Evolutionary conservation across 2,113 vertebrate species (phyloP), one percentile per base, ranked within the genome.

Genomic region (Neomonachus schauinslandi): DNA sequence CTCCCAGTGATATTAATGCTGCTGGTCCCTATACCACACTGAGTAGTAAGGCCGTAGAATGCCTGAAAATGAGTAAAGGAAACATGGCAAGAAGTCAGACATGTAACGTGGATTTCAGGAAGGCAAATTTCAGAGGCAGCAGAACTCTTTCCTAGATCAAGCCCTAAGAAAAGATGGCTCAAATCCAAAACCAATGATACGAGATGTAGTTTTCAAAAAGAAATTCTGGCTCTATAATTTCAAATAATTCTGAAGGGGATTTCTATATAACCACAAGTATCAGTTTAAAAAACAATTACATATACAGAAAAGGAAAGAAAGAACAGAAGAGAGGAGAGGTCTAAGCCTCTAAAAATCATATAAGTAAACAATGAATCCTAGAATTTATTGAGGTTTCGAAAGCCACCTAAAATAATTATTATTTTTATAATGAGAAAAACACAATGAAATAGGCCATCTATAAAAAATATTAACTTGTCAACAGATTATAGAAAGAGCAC

Each of bases 221-320:
- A 88, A 89, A 71, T 53, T 95, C 9, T 76, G 39, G 15, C 21
- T 87, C 19, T 88, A 33, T 71, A 77, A 93, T 55, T 42, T 83
- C 82, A 93, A 81, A 39, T 59, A 69, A 82, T 74, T 33, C 77
- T 87, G 49, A 95, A 80, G 33, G 14, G 36, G 12, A 76, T 59
- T 83, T 88, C 51, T 71, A 84, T 10, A 61, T 49, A 77, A 19
- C 71, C 18, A 57, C 0, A 89, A 26, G 24, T 4, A 83, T 59
- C 59, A 69, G n/a, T 55, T 91, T 11, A 2, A 26, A 79, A 59
- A 94, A 49, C 72, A 83, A 83, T 53, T 83, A 69, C 14, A 84
- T 39, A 76, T 19, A 42, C 49, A 87, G 36, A 97, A 90, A 65
- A n/a, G 55, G 22, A 81, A 86, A 97, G 26, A 76, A 72, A 89